These are phyloP conservation scores for Cyanoderma ruficeps DNA, from an alignment of 2,113 vertebrate species.

Conservation along the genomic window DNA sequence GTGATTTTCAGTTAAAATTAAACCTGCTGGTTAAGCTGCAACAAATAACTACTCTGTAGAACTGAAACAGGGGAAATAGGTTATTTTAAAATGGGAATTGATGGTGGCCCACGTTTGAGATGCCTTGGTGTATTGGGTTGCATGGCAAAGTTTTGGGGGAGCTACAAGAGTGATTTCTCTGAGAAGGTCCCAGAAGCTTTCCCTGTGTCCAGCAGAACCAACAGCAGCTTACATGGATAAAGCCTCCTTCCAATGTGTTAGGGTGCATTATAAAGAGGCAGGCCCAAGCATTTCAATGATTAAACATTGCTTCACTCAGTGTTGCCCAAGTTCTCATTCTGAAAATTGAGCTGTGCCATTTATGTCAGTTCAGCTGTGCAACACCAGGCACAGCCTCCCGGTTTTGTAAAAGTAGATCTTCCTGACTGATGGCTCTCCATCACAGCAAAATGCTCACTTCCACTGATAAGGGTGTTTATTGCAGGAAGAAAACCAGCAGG, in stretches of 20 bases:
- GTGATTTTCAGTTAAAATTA: not conserved
- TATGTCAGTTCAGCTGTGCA: not conserved
- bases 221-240: not conserved
- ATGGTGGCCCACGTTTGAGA: not conserved
- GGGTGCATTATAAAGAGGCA: not conserved
- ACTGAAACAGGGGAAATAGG: not conserved
- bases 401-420: not conserved
- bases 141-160: not conserved
- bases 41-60: not conserved
- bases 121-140: rapidly evolving
- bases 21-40: not conserved
- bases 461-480: not conserved
- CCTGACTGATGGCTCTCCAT: not conserved
- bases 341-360: not conserved
- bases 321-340: not conserved
- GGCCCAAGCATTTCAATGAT: not conserved
- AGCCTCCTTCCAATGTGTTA: rapidly evolving
- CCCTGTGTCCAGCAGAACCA: not conserved
- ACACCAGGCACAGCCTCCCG: not conserved
- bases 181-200: not conserved
- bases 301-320: not conserved
- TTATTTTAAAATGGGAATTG: not conserved
- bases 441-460: not conserved
- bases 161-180: not conserved
- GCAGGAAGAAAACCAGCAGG: not conserved